Conservation (phyloP, 2,797 vertebrate genomes). For the Moxostoma hubbsi region DNA sequence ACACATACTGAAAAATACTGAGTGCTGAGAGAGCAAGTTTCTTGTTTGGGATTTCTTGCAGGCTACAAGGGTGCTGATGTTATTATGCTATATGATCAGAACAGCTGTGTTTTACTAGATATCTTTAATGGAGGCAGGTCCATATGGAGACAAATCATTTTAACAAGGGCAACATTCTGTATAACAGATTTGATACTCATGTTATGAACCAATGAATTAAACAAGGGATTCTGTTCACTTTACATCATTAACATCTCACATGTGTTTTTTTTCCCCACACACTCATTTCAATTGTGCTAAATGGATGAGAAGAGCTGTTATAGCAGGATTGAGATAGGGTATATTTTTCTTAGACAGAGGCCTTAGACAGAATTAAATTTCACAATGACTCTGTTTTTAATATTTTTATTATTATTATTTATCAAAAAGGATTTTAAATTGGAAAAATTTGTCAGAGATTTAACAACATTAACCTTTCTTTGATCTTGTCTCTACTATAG, state of each 20-base stretch:
- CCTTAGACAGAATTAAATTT: too few relatives aligned
- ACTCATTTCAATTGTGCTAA: conserved; percentile 14
- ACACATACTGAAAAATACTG: conserved; percentile 20
- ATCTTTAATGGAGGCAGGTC: conserved; percentile 32
- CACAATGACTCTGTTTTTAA: too few relatives aligned
- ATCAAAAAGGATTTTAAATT: too few relatives aligned
- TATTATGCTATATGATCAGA: conserved; percentile 46
- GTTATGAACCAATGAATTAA: conserved; percentile 40
- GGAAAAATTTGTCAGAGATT: too few relatives aligned
- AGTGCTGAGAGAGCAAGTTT: conserved; percentile 15
- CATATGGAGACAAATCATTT: conserved; percentile 45
- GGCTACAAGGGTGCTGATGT: conserved; percentile 30
- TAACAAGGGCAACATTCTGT: conserved; percentile 35
- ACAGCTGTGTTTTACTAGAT: conserved; percentile 48
- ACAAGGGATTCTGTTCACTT: conserved; percentile 37
- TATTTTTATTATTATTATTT: too few relatives aligned
- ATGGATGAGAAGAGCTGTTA: conserved; percentile 12
- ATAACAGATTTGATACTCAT: conserved; percentile 34
- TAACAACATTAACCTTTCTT: too few relatives aligned
- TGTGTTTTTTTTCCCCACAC: conserved; percentile 1
- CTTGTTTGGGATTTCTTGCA: conserved; percentile 36
- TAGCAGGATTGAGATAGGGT: not conserved
- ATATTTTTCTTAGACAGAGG: too few relatives aligned
- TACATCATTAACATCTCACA: conserved; percentile 27
- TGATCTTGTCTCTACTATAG: too few relatives aligned